These are phyloP conservation scores for Lepidurus apus DNA, from an alignment of 1,140 invertebrate genomes.

Conservation along the genomic window DNA sequence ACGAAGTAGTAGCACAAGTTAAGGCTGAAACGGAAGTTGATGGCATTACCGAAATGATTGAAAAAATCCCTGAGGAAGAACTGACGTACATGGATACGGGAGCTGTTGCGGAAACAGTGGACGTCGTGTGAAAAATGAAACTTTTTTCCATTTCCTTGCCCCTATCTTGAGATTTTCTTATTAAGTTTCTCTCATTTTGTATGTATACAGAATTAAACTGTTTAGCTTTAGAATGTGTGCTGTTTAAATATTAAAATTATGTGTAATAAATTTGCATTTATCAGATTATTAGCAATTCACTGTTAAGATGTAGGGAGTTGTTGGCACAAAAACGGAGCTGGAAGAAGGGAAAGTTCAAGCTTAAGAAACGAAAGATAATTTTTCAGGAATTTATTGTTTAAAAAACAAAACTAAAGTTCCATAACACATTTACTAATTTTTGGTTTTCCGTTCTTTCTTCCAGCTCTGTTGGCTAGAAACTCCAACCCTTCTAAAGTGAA, in stretches of 20 bases:
- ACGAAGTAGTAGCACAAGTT: conserved; percentile 16
- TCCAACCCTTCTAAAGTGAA: conserved; percentile 7
- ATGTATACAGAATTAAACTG: neutral
- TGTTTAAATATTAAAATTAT: neutral
- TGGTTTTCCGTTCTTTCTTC: conserved; percentile 15
- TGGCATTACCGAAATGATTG: neutral
- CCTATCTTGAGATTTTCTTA: neutral
- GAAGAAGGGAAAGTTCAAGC: neutral
- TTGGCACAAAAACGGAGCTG: neutral
- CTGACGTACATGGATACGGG: neutral
- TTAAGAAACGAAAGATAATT: neutral
- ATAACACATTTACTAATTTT: neutral
- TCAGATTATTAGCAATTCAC: neutral
- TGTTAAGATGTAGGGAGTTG: neutral
- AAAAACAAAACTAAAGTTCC: neutral
- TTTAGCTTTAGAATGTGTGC: neutral
- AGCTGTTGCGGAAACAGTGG: conserved; percentile 9
- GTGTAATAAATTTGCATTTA: conserved; percentile 14
- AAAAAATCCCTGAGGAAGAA: conserved; percentile 10
- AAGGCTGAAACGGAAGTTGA: neutral
- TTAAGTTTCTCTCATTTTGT: neutral
- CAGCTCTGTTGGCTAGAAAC: neutral
- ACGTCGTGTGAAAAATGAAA: neutral
- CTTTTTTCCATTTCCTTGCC: neutral
- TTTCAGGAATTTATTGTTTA: no score